Evolutionary conservation across 1,140 invertebrate genomes (phyloP).

Genomic region (Drosophila nasuta): DNA sequence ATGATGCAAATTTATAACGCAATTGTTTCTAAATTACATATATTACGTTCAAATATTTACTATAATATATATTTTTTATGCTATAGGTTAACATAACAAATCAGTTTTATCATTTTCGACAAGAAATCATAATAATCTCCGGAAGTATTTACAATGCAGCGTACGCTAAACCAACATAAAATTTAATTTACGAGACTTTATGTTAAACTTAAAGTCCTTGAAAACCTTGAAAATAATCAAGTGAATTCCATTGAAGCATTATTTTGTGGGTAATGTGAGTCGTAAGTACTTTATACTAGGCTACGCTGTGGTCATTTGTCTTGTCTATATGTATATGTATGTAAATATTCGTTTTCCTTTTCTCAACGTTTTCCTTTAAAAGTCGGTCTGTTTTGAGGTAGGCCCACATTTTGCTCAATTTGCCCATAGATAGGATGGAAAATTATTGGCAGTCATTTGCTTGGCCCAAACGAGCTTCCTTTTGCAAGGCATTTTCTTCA

Average conservation of each 20-base stretch:
- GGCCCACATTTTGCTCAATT: conserved; percentile 26
- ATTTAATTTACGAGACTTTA: background rate
- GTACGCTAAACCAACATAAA: background rate
- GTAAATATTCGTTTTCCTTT: conserved; percentile 31
- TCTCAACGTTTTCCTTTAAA: conserved; percentile 12
- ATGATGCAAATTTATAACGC: background rate
- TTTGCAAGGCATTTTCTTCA: conserved; percentile 18
- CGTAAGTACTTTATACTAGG: conserved; percentile 10
- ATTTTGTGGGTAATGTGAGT: background rate
- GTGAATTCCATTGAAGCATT: conserved; percentile 4
- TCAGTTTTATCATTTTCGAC: background rate
- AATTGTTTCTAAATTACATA: too few species aligned
- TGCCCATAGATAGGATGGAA: conserved; percentile 28
- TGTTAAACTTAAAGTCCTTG: background rate
- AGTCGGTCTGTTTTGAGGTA: conserved; percentile 19
- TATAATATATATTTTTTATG: too few species aligned
- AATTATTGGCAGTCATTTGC: conserved; percentile 55
- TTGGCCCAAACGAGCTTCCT: conserved; percentile 27
- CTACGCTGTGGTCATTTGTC: conserved; percentile 6
- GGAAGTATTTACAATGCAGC: background rate
- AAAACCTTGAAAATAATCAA: conserved; percentile 3
- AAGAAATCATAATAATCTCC: too few species aligned
- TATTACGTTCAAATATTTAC: too few species aligned
- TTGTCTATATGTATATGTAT: background rate
- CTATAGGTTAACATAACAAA: too few species aligned